Evolutionary conservation across 2,113 vertebrate genomes (phyloP).

Genomic region (Misgurnus mizolepis): DNA sequence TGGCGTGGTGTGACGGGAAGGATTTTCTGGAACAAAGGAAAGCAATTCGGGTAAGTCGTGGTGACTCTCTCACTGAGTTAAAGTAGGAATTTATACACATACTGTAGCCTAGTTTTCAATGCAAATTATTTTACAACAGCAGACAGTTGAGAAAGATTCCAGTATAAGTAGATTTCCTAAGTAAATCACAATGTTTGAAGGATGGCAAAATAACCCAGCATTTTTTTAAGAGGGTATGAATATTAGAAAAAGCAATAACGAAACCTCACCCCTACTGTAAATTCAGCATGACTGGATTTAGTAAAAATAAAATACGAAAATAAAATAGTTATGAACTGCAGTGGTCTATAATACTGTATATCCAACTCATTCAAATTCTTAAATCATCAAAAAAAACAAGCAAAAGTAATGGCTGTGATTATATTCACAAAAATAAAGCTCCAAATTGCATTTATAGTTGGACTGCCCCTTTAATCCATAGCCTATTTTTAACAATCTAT

Average conservation of each 20-base stretch:
- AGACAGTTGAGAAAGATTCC: not conserved
- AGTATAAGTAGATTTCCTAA: not conserved
- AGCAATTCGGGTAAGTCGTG: slow-evolving; percentile 7
- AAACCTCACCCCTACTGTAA: too few relatives aligned
- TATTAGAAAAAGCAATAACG: not conserved
- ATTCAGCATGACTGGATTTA: too few relatives aligned
- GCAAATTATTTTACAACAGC: not conserved
- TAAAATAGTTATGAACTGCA: too few relatives aligned
- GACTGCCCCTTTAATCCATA: too few relatives aligned
- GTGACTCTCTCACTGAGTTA: not conserved
- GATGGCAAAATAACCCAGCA: not conserved
- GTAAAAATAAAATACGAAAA: too few relatives aligned
- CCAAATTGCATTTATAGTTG: too few relatives aligned
- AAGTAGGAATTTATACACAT: not conserved
- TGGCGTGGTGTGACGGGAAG: slow-evolving; percentile 97
- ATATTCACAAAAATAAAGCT: too few relatives aligned
- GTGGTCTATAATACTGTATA: too few relatives aligned
- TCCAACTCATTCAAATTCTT: too few relatives aligned
- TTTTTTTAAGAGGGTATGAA: not conserved
- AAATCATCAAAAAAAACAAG: too few relatives aligned
- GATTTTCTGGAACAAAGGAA: slow-evolving; percentile 89
- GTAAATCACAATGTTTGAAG: not conserved
- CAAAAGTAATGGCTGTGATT: too few relatives aligned
- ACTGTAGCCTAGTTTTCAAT: not conserved
- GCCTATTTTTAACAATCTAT: not conserved